Base-by-base conservation (phyloP, 1,140 invertebrate genomes). In the Orussus abietinus region DNA sequence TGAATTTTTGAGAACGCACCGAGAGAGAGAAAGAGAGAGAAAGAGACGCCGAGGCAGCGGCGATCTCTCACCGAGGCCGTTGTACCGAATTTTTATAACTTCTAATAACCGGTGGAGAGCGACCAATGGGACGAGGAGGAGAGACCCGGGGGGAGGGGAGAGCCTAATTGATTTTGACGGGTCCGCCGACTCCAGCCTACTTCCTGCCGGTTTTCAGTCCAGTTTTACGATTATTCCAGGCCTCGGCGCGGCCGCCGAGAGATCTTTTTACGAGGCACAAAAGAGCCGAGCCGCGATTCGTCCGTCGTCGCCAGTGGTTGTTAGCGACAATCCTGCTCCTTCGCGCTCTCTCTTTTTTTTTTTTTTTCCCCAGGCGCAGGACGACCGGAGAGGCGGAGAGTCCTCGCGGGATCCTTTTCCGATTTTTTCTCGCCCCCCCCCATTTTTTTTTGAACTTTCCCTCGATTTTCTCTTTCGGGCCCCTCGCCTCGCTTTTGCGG, bases 211-310 rank as follows among this genome's bases (percentile, higher is more conserved):
- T 53, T 57, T 54, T 47, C 55, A 52, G 47, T 49, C 34, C 32
- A 48, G 48, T 58, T 57, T 57, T 57, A 58, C 55, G 51, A 57
- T 57, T 58, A 58, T 58, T 59, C 45, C 45, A n/a, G 12, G 49
- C 51, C 41, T 38, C 46, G 42, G 45, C 51, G 56, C 60, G 55
- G 55, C 57, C 59, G 59, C 38, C 35, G 39, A 49, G 50, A 53
- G n/a, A n/a, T n/a, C n/a, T 49, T 57, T 52, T 55, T 61, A 57
- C 49, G 52, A 57, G 52, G 53, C 53, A 57, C 58, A 57, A 57
- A 58, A 58, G 52, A 55, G 48, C 53, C 52, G 45, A 44, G 55
- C 38, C 45, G 49, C 51, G 55, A 55, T 55, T 55, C 51, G 53
- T 32, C 41, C 51, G 45, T 49, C 42, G 51, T 49, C 42, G 51